These are phyloP conservation scores for Melopsittacus undulatus DNA, from an alignment of 2,797 vertebrate species.

Conservation along the genomic window DNA sequence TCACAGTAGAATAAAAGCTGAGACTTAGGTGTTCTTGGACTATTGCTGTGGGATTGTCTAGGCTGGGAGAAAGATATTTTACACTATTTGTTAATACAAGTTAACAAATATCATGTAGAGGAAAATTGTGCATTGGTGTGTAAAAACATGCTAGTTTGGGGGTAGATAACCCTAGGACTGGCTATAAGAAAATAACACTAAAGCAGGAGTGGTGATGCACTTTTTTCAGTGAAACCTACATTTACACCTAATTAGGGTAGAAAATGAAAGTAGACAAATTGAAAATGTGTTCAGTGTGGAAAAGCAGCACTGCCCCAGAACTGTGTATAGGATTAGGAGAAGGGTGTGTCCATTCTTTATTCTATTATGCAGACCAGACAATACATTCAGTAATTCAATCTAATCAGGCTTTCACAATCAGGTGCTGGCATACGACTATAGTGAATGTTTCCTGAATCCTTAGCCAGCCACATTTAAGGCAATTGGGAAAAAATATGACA, in stretches of 20 bases:
- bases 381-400: slow-evolving; percentile 52
- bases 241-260: not conserved
- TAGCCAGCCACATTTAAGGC: slow-evolving; percentile 15
- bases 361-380: slow-evolving; percentile 60
- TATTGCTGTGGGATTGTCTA: not conserved
- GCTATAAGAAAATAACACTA: not conserved
- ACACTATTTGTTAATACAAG: not conserved
- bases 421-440: slow-evolving; percentile 30
- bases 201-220: not conserved
- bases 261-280: not conserved
- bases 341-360: slow-evolving; percentile 60
- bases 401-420: slow-evolving; percentile 60
- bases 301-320: not conserved
- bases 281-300: not conserved
- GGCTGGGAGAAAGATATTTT: not conserved
- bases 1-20: not conserved
- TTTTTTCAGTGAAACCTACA: not conserved
- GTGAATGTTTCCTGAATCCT: slow-evolving; percentile 57
- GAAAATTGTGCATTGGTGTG: not conserved
- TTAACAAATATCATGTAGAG: not conserved
- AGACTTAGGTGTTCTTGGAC: not conserved
- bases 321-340: not conserved
- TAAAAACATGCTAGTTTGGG: not conserved
- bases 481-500: not conserved
- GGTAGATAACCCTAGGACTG: not conserved